Conservation (phyloP, 2,888 invertebrate species). For the Platycheirus rosarum region DNA sequence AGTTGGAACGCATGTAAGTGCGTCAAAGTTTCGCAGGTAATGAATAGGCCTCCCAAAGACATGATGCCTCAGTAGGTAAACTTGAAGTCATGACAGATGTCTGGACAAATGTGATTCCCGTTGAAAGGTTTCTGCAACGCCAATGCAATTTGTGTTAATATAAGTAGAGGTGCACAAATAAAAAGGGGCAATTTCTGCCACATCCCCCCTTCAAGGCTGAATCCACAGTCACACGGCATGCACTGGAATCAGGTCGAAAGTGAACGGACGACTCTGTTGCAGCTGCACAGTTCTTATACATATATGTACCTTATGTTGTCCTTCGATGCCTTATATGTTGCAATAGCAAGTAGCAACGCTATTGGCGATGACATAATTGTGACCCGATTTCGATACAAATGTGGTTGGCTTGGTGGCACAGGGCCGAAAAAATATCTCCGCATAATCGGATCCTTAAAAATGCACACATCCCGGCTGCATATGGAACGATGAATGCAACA, state of each 20-base stretch:
- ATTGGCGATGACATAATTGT: conserved; percentile 33
- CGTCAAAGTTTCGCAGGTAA: conserved; percentile 42
- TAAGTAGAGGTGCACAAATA: background rate
- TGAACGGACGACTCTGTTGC: conserved; percentile 20
- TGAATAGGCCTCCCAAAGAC: background rate
- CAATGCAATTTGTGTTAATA: conserved; percentile 43
- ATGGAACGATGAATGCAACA: conserved; percentile 13
- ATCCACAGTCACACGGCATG: background rate
- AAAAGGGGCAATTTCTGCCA: background rate
- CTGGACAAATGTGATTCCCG: conserved; percentile 45
- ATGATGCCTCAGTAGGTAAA: conserved; percentile 6
- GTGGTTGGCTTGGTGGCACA: conserved; percentile 11
- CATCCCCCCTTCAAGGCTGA: background rate
- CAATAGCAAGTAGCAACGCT: too few species aligned
- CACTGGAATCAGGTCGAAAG: conserved; percentile 27
- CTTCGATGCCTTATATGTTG: conserved; percentile 4
- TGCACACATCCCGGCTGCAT: conserved; percentile 8
- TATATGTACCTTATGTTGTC: conserved; percentile 13
- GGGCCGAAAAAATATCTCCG: conserved; percentile 59
- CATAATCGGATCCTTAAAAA: conserved; percentile 54
- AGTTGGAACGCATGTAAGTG: conserved; percentile 50
- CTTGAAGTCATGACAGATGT: conserved; percentile 19
- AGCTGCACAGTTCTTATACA: conserved; percentile 21
- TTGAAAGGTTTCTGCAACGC: conserved; percentile 59
- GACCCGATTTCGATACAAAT: conserved; percentile 29